Percentiles rank a stretch among this genome's conserved stretches.
Conservation (phyloP, 2,888 invertebrate genomes). For the Yponomeuta evonymella region DNA sequence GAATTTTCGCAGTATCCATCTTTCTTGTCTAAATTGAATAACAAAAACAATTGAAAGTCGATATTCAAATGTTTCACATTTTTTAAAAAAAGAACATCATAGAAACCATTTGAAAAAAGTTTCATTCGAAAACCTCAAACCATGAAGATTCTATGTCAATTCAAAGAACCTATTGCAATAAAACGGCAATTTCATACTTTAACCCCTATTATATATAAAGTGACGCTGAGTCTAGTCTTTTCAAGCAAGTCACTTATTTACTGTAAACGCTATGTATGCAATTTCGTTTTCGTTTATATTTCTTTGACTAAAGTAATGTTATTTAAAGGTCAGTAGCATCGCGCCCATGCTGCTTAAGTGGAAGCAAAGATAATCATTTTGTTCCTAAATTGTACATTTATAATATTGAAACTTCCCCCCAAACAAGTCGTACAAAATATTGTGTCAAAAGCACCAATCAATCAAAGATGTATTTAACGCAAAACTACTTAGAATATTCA, state of each 20-base stretch:
- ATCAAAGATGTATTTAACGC: not conserved
- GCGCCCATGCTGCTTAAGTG: not conserved
- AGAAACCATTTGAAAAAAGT: too few relatives aligned
- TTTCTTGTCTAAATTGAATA: too few relatives aligned
- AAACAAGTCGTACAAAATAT: constrained; percentile 54
- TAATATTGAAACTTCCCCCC: constrained; percentile 21
- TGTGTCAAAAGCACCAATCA: constrained; percentile 44
- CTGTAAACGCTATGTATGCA: not conserved
- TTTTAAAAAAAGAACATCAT: too few relatives aligned
- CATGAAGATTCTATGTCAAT: too few relatives aligned
- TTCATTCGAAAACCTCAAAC: too few relatives aligned
- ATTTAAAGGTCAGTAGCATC: not conserved
- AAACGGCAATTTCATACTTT: too few relatives aligned
- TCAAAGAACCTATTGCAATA: too few relatives aligned
- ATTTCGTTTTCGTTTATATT: not conserved
- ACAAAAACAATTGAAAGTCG: too few relatives aligned
- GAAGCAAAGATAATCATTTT: not conserved
- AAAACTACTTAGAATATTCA: too few relatives aligned
- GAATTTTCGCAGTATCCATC: too few relatives aligned
- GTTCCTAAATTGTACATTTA: too few relatives aligned
- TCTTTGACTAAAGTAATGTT: not conserved
- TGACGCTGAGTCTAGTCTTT: constrained; percentile 43
- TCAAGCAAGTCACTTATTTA: constrained; percentile 18
- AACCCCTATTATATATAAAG: constrained; percentile 22
- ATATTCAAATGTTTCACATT: too few relatives aligned